phyloP scores from a whole-genome alignment of 64 coral and sea anemone genomes.

The Orbicella faveolata region DNA sequence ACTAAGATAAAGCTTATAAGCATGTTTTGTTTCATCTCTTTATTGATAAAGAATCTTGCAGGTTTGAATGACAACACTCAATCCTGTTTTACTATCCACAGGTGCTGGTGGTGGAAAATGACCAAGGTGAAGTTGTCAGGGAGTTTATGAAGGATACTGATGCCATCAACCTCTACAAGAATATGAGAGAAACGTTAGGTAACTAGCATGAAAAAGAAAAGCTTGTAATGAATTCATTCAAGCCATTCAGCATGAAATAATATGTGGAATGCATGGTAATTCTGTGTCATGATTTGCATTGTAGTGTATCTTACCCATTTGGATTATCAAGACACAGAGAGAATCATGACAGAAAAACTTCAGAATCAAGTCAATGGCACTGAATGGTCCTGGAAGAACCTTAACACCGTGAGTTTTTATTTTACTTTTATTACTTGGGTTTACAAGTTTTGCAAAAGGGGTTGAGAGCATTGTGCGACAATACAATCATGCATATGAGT shows the following conservation, averaged over 20 bases:
- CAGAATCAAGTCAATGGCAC: conserved; percentile 95
- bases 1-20: neutral
- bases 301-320: conserved; percentile 94
- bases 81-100: neutral
- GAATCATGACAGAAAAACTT: conserved; percentile 97
- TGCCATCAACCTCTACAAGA: conserved; percentile 99
- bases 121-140: conserved; percentile 96
- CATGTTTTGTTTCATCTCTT: neutral
- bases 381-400: conserved; percentile 99
- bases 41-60: neutral
- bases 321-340: conserved; percentile 97
- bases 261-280: neutral
- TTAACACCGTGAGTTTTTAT: conserved; percentile 80
- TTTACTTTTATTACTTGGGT: neutral
- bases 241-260: neutral
- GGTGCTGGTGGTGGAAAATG: conserved; percentile 98
- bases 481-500: neutral
- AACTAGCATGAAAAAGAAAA: neutral
- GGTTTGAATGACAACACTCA: neutral
- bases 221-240: neutral
- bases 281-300: neutral
- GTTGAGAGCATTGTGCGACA: neutral
- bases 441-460: neutral
- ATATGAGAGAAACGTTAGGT: conserved; percentile 98
- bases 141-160: conserved; percentile 99